phyloP scores from a whole-genome alignment of 2,797 vertebrate genomes.

The Presbytis comata region DNA sequence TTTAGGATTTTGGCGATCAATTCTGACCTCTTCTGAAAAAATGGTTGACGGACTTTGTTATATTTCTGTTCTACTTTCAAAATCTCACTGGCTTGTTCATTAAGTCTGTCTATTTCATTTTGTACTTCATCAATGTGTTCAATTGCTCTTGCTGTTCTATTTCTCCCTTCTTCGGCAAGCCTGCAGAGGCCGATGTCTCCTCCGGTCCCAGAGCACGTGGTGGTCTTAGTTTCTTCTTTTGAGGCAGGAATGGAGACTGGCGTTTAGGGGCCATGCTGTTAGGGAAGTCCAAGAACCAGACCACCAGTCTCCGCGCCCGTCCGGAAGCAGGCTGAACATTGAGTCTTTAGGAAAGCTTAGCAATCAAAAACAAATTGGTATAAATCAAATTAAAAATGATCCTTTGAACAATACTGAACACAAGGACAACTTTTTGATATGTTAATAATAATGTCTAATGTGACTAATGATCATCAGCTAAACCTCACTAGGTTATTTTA shows the following conservation, averaged over 20 bases:
- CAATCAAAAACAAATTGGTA: not conserved
- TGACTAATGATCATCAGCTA: not conserved
- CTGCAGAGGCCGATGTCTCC: not conserved
- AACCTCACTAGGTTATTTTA: not conserved
- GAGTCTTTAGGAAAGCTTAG: not conserved
- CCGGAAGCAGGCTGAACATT: not conserved
- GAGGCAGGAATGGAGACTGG: constrained; percentile 4
- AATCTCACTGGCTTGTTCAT: no score
- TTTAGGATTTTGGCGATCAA: no score
- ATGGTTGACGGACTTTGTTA: no score
- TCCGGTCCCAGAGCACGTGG: not conserved
- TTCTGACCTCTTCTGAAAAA: no score
- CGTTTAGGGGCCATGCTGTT: constrained; percentile 62
- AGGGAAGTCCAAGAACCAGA: no score
- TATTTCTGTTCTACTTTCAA: no score
- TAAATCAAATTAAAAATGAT: not conserved
- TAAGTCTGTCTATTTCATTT: no score
- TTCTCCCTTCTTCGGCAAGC: constrained; percentile 39
- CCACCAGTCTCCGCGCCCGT: accelerated
- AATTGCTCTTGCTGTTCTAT: no score
- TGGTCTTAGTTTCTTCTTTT: not conserved
- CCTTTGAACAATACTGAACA: constrained; percentile 11
- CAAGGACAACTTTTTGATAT: constrained; percentile 33
- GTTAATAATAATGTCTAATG: constrained; percentile 24
- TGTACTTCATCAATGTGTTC: no score